Base-by-base conservation (phyloP, 2,113 vertebrate species). In the Indri indri region DNA sequence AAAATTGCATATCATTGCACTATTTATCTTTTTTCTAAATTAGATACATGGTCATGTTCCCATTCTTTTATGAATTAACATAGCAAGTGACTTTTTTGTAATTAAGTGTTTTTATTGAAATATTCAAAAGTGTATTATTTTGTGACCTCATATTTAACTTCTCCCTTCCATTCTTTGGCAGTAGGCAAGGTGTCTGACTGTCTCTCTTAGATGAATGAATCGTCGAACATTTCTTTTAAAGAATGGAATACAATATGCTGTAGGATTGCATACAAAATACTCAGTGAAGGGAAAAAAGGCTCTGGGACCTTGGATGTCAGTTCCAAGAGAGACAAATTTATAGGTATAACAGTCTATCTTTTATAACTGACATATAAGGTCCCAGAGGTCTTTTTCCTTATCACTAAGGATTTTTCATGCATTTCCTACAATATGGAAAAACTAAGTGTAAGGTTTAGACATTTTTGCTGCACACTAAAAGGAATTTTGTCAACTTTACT, bases 281-380 rank as follows among this genome's bases (percentile, higher is more conserved):
- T 97, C 68, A 85, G 40, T 94, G 50, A 97, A 91, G 1, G 0
- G 8, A 76, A 59, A 93, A 98, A 98, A 97, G 89, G 88, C 94
- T 97, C 79, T 94, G 92, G 97, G 97, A 98, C 94, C 96, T 98
- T 34, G 0, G 77, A 88, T 98, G 97, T 98, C 98, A 98, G 85
- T 95, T 98, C 40, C 65, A 96, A 59, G 63, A 98, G 95, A 98
- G n/a, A 98, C 61, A 98, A 98, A 98, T 98, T 89, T 97, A 95
- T 97, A 81, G 92, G 94, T 97, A 88, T 98, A 98, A 97, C 97
- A 97, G 98, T 91, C 98, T 98, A 95, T 98, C 97, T 97, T 97
- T 97, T 96, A 91, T 77, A 98, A 98, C 82, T 98, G 98, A 97
- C 97, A 97, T 95, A 23, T 92, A 94, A 98, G 96, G 96, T 98